Base-by-base conservation (phyloP, 2,888 invertebrate species). In the Andrena flavipes region DNA sequence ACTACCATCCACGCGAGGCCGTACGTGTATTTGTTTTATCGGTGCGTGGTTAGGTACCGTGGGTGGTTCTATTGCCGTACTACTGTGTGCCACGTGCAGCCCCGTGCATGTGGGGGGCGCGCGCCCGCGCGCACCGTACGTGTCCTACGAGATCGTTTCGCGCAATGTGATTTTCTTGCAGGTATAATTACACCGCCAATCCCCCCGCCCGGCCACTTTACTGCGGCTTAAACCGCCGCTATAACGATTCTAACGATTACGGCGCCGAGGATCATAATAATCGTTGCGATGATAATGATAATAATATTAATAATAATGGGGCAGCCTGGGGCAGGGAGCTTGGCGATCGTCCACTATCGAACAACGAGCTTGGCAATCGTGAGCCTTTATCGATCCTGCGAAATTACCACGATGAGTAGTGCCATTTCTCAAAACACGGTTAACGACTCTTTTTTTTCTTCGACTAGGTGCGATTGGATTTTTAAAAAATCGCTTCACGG, bases 131-230 rank as follows among this genome's bases (percentile, higher is more conserved):
- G 23, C 59, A 42, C 60, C 84, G 84, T 81, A 76, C 74, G 82
- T 84, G 82, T 82, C 86, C 85, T 89, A 88, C 90, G 85, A 90
- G 90, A 87, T 87, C 90, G 90, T 91, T 90, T 86, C 88, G 84
- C 84, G 88, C 90, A 86, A 86, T 87, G 89, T 88, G 90, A 91
- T 90, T 90, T 91, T 90, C 91, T 91, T 91, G 87, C 89, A 87
- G 88, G 87, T 89, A 80, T 87, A 88, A 88, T 88, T 88, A 88
- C 85, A 85, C 79, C 82, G 67, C 33, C 74, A 62, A 71, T 67
- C 51, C 59, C 51, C 59, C 51, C 77, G 29, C 42, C 67, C 62
- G 59, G 60, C 74, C 83, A 68, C 85, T 70, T 72, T 54, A 54
- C 67, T 30, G 42, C 64, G 29, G 54, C 33, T 51, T 49, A 68